These are phyloP conservation scores for Carollia perspicillata DNA, from an alignment of 2,113 vertebrate genomes.

Conservation along the genomic window DNA sequence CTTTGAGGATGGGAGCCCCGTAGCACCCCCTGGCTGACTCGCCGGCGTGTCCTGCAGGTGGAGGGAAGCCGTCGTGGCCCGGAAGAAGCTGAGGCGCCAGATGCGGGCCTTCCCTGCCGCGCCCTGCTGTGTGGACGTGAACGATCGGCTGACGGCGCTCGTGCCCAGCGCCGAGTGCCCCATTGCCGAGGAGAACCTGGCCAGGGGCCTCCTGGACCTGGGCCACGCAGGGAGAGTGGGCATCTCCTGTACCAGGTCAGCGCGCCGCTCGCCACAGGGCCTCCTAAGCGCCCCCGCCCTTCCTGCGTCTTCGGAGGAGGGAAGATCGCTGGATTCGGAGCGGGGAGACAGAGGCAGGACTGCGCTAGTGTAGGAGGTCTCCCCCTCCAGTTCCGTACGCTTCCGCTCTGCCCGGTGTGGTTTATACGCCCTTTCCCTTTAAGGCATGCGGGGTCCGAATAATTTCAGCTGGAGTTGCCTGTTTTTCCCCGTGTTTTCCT, in stretches of 20 bases:
- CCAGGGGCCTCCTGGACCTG: constrained; percentile 87
- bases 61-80: constrained; percentile 91
- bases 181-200: constrained; percentile 82
- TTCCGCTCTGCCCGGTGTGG: not conserved
- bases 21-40: not conserved
- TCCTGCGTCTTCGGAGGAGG: not conserved
- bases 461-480: not conserved
- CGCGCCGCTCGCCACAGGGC: rapidly evolving
- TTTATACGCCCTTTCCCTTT: not conserved
- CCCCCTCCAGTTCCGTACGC: not conserved
- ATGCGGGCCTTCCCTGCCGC: constrained; percentile 98
- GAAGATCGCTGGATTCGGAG: not conserved
- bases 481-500: not conserved
- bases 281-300: no score
- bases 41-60: constrained; percentile 82
- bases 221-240: constrained; percentile 90
- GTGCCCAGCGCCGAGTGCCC: constrained; percentile 89
- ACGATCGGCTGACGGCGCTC: constrained; percentile 85
- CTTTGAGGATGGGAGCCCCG: not conserved
- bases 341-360: not conserved
- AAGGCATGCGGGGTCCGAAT: not conserved
- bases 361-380: not conserved
- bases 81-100: constrained; percentile 91
- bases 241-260: constrained; percentile 91
- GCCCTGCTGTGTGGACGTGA: constrained; percentile 87